Percentiles rank a stretch among this genome's conserved stretches.
Evolutionary conservation across 2,888 invertebrate species (phyloP).

Genomic region (Diarsia mendica): DNA sequence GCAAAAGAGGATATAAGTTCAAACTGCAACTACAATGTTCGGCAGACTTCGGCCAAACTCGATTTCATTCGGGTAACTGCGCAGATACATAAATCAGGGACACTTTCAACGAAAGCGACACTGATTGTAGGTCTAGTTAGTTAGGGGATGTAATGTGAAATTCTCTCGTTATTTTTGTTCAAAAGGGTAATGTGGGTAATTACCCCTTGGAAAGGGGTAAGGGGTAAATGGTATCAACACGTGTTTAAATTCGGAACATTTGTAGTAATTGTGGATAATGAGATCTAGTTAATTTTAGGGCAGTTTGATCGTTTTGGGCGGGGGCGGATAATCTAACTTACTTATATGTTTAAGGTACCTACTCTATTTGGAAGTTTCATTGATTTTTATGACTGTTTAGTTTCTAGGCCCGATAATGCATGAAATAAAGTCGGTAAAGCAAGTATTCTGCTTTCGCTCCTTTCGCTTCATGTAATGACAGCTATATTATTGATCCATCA

Average conservation of each 20-base stretch:
- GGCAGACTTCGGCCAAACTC: conserved; percentile 15
- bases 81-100: conserved; percentile 84
- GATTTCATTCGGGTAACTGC: conserved; percentile 71
- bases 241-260: conserved; percentile 52
- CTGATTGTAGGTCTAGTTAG: conserved; percentile 71
- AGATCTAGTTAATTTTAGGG: conserved; percentile 27
- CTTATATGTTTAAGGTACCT: background rate
- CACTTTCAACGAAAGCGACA: conserved; percentile 75
- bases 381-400: background rate
- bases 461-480: no score
- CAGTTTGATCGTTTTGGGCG: conserved; percentile 30
- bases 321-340: background rate
- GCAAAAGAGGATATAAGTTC: background rate
- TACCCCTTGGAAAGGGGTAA: conserved; percentile 44
- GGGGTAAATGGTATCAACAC: conserved; percentile 48
- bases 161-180: conserved; percentile 57
- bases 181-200: conserved; percentile 48
- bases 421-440: no score
- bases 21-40: background rate
- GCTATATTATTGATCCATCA: no score
- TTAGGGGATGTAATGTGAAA: conserved; percentile 56
- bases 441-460: no score
- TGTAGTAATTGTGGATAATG: conserved; percentile 42
- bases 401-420: no score
- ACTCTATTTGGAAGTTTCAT: background rate